These are phyloP conservation scores for Donacobius atricapilla DNA, from an alignment of 2,113 vertebrate genomes.

Conservation along the genomic window DNA sequence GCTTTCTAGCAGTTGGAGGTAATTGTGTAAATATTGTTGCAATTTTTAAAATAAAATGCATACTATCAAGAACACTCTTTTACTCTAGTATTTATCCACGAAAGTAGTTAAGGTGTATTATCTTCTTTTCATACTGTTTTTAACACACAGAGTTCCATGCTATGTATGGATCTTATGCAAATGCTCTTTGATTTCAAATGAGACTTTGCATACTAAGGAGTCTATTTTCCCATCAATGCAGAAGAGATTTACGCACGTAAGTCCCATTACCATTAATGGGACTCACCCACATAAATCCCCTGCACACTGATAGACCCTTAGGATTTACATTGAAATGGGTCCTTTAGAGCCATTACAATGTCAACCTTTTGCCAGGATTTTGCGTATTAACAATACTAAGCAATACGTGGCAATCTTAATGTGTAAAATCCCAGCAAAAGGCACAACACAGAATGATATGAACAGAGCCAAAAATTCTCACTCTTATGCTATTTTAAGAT, in stretches of 20 bases:
- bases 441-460: slow-evolving; percentile 9
- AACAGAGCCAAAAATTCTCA: slow-evolving; percentile 5
- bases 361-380: slow-evolving; percentile 56
- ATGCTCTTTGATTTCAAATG: slow-evolving; percentile 65
- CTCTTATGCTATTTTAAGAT: not conserved
- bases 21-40: not conserved
- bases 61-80: not conserved
- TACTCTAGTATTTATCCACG: not conserved
- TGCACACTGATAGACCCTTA: slow-evolving; percentile 58
- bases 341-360: slow-evolving; percentile 67
- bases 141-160: not conserved
- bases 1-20: not conserved
- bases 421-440: slow-evolving; percentile 61
- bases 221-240: slow-evolving; percentile 57
- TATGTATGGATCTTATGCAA: slow-evolving; percentile 58
- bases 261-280: slow-evolving; percentile 66
- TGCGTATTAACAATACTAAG: slow-evolving; percentile 64
- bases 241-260: slow-evolving; percentile 56
- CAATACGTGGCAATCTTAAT: slow-evolving; percentile 61
- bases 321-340: slow-evolving; percentile 61
- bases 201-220: slow-evolving; percentile 66
- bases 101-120: slow-evolving; percentile 27
- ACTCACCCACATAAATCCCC: slow-evolving; percentile 58
- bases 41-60: not conserved
- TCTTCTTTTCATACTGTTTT: slow-evolving; percentile 30